A percentile compares a stretch with the other conserved stretches of the same genome.
Evolutionary conservation across 2,888 invertebrate genomes (phyloP).

Genomic region (Diadegma fenestrale): DNA sequence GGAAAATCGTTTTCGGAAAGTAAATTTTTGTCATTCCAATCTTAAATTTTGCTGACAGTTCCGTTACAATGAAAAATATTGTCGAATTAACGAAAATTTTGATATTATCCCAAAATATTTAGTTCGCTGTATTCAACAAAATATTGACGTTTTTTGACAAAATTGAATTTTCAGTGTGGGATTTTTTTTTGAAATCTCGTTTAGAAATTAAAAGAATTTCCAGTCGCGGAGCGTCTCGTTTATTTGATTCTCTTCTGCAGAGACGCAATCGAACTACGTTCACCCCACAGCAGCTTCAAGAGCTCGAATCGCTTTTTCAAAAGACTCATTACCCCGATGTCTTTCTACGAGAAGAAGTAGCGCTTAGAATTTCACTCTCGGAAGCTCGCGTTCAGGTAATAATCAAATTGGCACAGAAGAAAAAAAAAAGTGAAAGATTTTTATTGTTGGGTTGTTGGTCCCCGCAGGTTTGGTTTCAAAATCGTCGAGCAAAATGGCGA

Average conservation of each 20-base stretch:
- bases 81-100: too few species aligned
- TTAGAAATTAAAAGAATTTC: background rate
- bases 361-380: constrained; percentile 94
- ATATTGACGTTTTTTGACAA: too few species aligned
- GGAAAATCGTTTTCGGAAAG: too few species aligned
- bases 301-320: constrained; percentile 96
- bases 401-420: background rate
- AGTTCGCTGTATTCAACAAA: too few species aligned
- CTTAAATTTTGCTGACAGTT: too few species aligned
- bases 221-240: constrained; percentile 1
- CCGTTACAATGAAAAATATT: too few species aligned
- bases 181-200: background rate
- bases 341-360: constrained; percentile 95
- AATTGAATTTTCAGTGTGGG: too few species aligned
- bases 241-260: constrained; percentile 85
- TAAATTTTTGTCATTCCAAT: too few species aligned
- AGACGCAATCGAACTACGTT: constrained; percentile 97
- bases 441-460: background rate
- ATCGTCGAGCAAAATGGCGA: constrained; percentile 95
- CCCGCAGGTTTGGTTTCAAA: constrained; percentile 95
- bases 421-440: background rate
- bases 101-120: too few species aligned
- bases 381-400: constrained; percentile 96
- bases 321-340: constrained; percentile 98
- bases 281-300: constrained; percentile 96